Conservation (phyloP, 2,888 invertebrate genomes). For the Orchestes rusci region DNA sequence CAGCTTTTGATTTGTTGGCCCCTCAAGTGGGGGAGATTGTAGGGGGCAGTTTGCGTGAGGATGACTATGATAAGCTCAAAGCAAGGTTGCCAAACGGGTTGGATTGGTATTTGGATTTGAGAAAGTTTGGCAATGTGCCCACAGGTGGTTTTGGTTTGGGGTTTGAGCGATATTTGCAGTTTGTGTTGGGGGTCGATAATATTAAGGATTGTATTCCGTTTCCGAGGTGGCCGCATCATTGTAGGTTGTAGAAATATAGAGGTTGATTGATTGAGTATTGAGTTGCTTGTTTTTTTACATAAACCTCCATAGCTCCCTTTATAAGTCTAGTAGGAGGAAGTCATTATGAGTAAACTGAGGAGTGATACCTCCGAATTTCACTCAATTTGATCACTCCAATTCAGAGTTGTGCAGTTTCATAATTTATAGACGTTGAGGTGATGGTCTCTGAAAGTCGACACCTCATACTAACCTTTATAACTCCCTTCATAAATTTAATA, state of each 20-base stretch:
- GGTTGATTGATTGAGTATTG: neutral
- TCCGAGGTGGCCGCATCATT: conserved; percentile 89
- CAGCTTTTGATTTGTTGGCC: conserved; percentile 80
- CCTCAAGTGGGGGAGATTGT: conserved; percentile 89
- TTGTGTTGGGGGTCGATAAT: conserved; percentile 71
- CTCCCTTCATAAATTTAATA: too few species aligned
- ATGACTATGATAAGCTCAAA: conserved; percentile 57
- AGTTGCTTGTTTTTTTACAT: too few species aligned
- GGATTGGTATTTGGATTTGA: conserved; percentile 83
- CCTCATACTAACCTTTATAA: too few species aligned
- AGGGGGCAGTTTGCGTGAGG: conserved; percentile 92
- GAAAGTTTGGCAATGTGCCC: conserved; percentile 81
- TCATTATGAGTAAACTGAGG: too few species aligned
- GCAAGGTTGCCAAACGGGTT: conserved; percentile 55
- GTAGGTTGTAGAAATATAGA: conserved; percentile 54
- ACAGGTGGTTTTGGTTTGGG: conserved; percentile 97
- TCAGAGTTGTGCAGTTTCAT: too few species aligned
- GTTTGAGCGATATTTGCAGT: conserved; percentile 84
- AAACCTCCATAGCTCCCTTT: too few species aligned
- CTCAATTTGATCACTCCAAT: too few species aligned
- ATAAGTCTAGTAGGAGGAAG: too few species aligned
- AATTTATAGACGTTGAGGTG: too few species aligned
- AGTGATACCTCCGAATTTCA: conserved; percentile 3
- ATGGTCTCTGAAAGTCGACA: too few species aligned
- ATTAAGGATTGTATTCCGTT: conserved; percentile 94